A percentile compares a stretch with the other conserved stretches of the same genome.
phyloP scores from a whole-genome alignment of 23 tunicate species.

The Halocynthia aurantium region DNA sequence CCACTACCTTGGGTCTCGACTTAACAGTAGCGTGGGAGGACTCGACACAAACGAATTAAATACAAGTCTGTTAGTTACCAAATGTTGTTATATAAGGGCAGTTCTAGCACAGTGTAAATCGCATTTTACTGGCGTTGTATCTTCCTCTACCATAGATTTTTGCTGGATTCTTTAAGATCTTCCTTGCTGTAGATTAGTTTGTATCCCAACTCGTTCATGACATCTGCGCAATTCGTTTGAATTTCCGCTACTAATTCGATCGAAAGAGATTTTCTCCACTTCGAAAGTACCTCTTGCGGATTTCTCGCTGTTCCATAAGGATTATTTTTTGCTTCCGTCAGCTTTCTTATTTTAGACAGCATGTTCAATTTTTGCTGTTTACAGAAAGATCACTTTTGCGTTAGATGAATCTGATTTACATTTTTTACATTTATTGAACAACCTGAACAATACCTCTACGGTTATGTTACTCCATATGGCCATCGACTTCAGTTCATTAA shows the following conservation, averaged over 20 bases:
- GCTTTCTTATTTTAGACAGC: not conserved
- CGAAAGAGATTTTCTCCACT: conserved; percentile 10
- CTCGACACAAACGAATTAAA: too few relatives aligned
- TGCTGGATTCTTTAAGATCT: not conserved
- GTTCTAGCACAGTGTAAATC: too few relatives aligned
- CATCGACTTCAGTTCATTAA: not conserved
- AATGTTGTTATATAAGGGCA: too few relatives aligned
- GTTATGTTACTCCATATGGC: not conserved
- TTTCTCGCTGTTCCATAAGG: conserved; percentile 17
- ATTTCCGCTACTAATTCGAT: not conserved
- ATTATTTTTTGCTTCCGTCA: not conserved
- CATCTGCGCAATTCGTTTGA: conserved; percentile 4
- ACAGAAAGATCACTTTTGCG: too few relatives aligned
- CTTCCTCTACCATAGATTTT: not conserved
- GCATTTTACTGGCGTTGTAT: not conserved
- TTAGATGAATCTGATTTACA: too few relatives aligned
- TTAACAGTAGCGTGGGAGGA: too few relatives aligned
- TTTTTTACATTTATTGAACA: not conserved
- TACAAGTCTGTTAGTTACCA: too few relatives aligned
- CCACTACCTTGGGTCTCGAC: too few relatives aligned
- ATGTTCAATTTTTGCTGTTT: not conserved
- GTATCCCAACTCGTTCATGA: conserved; percentile 1
- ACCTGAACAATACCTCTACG: not conserved
- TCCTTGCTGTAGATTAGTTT: not conserved
- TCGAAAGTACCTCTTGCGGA: not conserved